Evolutionary conservation across 2,888 invertebrate species (phyloP).

Genomic region (Cantharis rustica): DNA sequence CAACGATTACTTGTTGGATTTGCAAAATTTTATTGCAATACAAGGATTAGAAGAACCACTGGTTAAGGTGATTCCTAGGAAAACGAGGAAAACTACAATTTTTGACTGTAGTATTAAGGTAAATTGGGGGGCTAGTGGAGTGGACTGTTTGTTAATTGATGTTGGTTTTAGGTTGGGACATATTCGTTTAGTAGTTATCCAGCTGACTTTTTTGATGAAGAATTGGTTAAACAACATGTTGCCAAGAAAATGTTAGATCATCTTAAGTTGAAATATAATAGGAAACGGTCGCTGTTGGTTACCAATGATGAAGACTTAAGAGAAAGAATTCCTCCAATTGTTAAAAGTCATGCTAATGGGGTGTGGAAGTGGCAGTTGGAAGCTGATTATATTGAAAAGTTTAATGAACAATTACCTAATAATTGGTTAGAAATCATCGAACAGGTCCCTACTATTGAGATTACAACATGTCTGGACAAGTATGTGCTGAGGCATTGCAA

Average conservation of each 20-base stretch:
- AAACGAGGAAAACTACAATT: slow-evolving; percentile 25
- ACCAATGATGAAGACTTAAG: slow-evolving; percentile 45
- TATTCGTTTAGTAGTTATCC: slow-evolving; percentile 56
- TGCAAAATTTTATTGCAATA: slow-evolving; percentile 42
- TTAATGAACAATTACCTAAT: slow-evolving; percentile 68
- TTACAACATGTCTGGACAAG: slow-evolving; percentile 53
- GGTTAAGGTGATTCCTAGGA: slow-evolving; percentile 24
- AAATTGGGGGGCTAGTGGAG: not conserved
- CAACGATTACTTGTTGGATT: slow-evolving; percentile 43
- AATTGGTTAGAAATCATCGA: slow-evolving; percentile 71
- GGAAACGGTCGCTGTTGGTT: slow-evolving; percentile 39
- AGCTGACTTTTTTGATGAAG: slow-evolving; percentile 49
- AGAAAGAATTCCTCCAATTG: slow-evolving; percentile 53
- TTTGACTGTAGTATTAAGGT: slow-evolving; percentile 48
- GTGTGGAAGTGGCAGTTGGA: slow-evolving; percentile 59
- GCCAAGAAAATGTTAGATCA: slow-evolving; percentile 53
- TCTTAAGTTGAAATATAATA: slow-evolving; percentile 44
- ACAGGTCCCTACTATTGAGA: slow-evolving; percentile 61
- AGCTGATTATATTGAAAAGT: slow-evolving; percentile 62
- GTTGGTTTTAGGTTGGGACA: slow-evolving; percentile 46
- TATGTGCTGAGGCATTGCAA: slow-evolving; percentile 49
- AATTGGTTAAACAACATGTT: slow-evolving; percentile 54
- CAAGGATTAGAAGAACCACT: slow-evolving; percentile 44
- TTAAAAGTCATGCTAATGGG: slow-evolving; percentile 56
- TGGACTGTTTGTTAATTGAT: not conserved